Evolutionary conservation across 2,797 vertebrate genomes (phyloP), one percentile per base, ranked within the genome.

Genomic region (Pseudotriccus pelzelni): DNA sequence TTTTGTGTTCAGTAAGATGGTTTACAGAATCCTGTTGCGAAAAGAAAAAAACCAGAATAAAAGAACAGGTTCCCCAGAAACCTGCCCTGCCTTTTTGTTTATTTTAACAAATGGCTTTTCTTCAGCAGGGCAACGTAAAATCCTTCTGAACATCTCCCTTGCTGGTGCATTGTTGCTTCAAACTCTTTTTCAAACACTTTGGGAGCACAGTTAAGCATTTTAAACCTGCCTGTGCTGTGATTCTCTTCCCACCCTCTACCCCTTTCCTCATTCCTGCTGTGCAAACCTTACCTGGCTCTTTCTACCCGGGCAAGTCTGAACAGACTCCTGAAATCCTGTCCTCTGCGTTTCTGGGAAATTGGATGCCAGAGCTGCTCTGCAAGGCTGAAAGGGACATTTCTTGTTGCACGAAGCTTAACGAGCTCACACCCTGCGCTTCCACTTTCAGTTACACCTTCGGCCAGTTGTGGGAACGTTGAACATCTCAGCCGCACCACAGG

Each of bases 231-330:
- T 9, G 7, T 81, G 39, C 67, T 32, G 12, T 6, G 79, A 91
- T 94, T 89, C 47, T 93, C 89, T 93, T 86, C 66, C 76, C 88
- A 87, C 70, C 78, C 80, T 69, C 81, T 90, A 89, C 82, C 50
- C 82, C 75, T 83, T 93, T 84, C 82, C 70, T 89, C 14, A 28
- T 94, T 93, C 87, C 85, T 80, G 50, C 79, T 77, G 67, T 59
- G 44, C 73, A 83, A 95, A 91, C 41, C 41, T 78, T 93, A 69
- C 73, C 76, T 34, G 77, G n/a, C 34, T 94, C 66, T 88, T 91
- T 85, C 85, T 39, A 19, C 63, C 81, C 4, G 14, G 82, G 44
- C 97, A 97, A 95, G 96, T 97, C 93, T 89, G 69, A 94, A 97
- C 97, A 97, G 80, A 94, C 41, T 60, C 81, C 41, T 2, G 3